A percentile compares a stretch with the other conserved stretches of the same genome.
Conservation (phyloP, 2,888 invertebrate genomes). For the Himalopsyche tibetana region DNA sequence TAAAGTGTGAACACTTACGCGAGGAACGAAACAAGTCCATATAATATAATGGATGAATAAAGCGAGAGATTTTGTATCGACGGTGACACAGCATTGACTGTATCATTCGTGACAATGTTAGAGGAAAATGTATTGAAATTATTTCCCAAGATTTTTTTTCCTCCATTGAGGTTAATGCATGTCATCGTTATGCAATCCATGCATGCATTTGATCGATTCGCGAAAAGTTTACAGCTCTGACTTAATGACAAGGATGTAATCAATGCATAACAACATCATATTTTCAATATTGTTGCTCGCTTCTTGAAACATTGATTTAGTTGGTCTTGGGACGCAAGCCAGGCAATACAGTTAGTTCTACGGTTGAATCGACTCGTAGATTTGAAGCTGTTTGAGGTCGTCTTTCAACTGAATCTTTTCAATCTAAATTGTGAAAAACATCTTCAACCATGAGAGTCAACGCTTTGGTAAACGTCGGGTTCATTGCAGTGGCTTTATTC, state of each 20-base stretch:
- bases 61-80: no score
- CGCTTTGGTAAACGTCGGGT: not conserved
- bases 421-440: not conserved
- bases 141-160: no score
- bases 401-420: not conserved
- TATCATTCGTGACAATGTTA: no score
- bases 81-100: no score
- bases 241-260: not conserved
- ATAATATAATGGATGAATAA: no score
- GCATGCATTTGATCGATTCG: no score
- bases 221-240: constrained; percentile 5
- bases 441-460: not conserved
- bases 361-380: not conserved
- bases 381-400: not conserved
- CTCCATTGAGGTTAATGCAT: no score
- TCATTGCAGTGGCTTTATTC: not conserved
- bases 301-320: not conserved
- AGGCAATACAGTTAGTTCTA: not conserved
- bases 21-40: no score
- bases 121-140: no score
- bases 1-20: no score
- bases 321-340: not conserved
- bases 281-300: not conserved
- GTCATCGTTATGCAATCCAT: no score
- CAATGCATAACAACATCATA: not conserved